These are phyloP conservation scores for Madoqua kirkii DNA, from an alignment of 2,113 vertebrate species.

Conservation along the genomic window DNA sequence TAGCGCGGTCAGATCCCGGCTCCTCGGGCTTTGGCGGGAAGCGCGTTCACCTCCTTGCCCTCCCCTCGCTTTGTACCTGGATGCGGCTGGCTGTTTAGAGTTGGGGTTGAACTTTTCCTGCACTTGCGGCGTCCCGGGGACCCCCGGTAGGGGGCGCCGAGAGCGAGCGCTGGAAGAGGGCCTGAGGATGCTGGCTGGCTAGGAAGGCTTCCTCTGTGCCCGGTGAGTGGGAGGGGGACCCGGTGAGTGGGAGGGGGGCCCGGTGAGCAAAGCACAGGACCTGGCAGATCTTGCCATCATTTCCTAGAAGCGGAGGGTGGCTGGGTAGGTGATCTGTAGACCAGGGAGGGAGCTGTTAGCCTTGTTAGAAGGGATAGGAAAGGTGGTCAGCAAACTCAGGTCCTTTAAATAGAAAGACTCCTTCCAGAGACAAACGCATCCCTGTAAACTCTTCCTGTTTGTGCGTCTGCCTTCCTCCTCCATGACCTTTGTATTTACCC, in stretches of 20 bases:
- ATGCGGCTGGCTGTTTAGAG: conserved; percentile 1
- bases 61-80: conserved; percentile 57
- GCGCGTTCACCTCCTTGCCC: background rate
- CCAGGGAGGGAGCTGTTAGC: background rate
- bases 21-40: conserved; percentile 65
- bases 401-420: background rate
- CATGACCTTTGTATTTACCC: background rate
- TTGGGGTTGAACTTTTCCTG: conserved; percentile 66
- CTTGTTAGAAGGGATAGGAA: background rate
- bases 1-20: fast-evolving
- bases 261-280: background rate
- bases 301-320: background rate
- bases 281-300: background rate
- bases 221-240: background rate
- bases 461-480: background rate
- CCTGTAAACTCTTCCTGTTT: background rate
- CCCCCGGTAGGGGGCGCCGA: conserved; percentile 76
- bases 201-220: background rate
- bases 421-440: background rate
- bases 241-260: too few species aligned
- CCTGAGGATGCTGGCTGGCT: background rate
- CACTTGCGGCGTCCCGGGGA: background rate
- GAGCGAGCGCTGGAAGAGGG: conserved; percentile 32
- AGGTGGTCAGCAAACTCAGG: background rate
- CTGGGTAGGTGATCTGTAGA: background rate